phyloP scores from a whole-genome alignment of 2,797 vertebrate genomes.

The Stomatorhinus walkeri region DNA sequence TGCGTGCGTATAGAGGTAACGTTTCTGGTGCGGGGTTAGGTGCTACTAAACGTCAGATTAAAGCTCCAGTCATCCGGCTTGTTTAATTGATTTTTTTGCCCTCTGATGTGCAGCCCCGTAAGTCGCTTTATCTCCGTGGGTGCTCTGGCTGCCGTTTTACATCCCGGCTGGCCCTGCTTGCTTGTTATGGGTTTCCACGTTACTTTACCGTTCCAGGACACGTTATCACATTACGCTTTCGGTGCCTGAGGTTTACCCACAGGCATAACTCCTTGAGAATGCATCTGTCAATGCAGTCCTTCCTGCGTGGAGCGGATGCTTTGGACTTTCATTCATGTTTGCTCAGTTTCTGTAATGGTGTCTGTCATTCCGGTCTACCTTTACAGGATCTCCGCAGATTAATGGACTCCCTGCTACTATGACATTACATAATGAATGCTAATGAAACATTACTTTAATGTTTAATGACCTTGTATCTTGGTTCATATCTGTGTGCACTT shows the following conservation, averaged over 20 bases:
- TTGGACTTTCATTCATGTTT: not conserved
- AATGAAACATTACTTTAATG: constrained; percentile 17
- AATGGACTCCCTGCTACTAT: constrained; percentile 7
- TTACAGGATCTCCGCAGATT: not conserved
- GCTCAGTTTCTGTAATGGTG: not conserved
- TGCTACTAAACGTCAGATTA: not conserved
- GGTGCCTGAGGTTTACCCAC: not conserved
- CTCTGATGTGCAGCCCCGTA: not conserved
- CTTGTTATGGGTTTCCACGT: not conserved
- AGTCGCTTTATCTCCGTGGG: not conserved
- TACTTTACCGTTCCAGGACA: constrained; percentile 8
- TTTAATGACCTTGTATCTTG: constrained; percentile 5
- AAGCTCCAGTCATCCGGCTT: not conserved
- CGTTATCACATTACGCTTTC: not conserved
- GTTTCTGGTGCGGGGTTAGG: not conserved
- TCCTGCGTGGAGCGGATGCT: not conserved
- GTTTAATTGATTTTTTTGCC: constrained; percentile 7
- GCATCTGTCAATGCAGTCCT: not conserved
- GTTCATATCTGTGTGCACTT: not conserved
- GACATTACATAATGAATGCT: constrained; percentile 13
- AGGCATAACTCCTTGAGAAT: not conserved
- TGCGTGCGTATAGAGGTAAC: not conserved
- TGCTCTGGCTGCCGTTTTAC: not conserved
- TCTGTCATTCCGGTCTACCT: constrained; percentile 5
- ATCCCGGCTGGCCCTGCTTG: not conserved